Evolutionary conservation across 1,140 invertebrate species (phyloP).

Genomic region (Onthophagus taurus): DNA sequence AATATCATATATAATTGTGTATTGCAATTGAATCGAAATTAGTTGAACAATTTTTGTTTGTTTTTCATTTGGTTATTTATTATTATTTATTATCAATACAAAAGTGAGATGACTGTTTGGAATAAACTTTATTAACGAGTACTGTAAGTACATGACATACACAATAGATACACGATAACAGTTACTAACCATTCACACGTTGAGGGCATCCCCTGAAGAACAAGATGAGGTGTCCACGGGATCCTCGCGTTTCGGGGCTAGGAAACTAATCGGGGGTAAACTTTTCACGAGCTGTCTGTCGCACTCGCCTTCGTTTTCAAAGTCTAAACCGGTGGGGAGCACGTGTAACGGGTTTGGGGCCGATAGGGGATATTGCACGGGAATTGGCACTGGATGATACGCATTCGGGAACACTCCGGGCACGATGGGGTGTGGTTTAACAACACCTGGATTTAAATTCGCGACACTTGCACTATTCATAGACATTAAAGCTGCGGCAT

Average conservation of each 20-base stretch:
- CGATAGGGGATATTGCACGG: slow-evolving; percentile 24
- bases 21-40: too few relatives aligned
- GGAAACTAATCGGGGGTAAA: slow-evolving; percentile 24
- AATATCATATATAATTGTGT: too few relatives aligned
- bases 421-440: slow-evolving; percentile 26
- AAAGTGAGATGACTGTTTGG: too few relatives aligned
- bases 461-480: slow-evolving; percentile 23
- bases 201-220: slow-evolving; percentile 23
- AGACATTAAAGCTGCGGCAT: slow-evolving; percentile 27
- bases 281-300: slow-evolving; percentile 20
- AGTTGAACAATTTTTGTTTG: too few relatives aligned
- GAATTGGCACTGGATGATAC: slow-evolving; percentile 26
- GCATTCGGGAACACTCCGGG: slow-evolving; percentile 24
- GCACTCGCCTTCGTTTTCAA: slow-evolving; percentile 24
- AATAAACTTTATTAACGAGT: background rate
- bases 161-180: background rate
- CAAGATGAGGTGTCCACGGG: slow-evolving; percentile 21
- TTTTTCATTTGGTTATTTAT: too few relatives aligned
- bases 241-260: slow-evolving; percentile 20
- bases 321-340: slow-evolving; percentile 18
- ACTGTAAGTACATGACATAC: background rate
- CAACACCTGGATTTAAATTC: slow-evolving; percentile 19
- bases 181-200: slow-evolving; percentile 19
- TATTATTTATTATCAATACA: too few relatives aligned
- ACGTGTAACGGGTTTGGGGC: slow-evolving; percentile 12